Evolutionary conservation across 2,797 vertebrate species (phyloP).

Genomic region (Clamator glandarius): DNA sequence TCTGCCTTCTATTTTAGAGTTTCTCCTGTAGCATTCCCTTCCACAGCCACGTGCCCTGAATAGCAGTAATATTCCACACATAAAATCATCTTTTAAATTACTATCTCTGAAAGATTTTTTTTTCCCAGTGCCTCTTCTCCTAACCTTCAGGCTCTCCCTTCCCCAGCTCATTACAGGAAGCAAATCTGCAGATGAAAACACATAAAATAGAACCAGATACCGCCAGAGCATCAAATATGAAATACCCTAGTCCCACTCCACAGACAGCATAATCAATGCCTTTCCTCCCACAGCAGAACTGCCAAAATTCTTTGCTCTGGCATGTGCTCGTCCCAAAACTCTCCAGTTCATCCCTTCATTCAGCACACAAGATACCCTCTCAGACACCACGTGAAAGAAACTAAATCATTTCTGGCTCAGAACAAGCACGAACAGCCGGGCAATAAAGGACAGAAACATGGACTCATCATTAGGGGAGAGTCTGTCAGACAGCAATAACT

Average conservation of each 20-base stretch:
- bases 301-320: not conserved
- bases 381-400: not conserved
- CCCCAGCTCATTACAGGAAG: slow-evolving; percentile 35
- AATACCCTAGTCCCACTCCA: not conserved
- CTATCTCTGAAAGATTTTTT: not conserved
- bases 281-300: not conserved
- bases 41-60: not conserved
- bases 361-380: not conserved
- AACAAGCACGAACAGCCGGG: not conserved
- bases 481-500: not conserved
- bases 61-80: not conserved
- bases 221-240: slow-evolving; percentile 18
- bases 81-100: slow-evolving; percentile 23
- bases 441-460: not conserved
- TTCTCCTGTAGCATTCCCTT: not conserved
- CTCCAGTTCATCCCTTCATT: not conserved
- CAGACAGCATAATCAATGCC: slow-evolving; percentile 29
- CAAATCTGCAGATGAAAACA: slow-evolving; percentile 28
- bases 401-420: not conserved
- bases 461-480: not conserved
- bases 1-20: slow-evolving; percentile 27
- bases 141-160: slow-evolving; percentile 38
- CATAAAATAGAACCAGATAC: slow-evolving; percentile 32
- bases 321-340: not conserved
- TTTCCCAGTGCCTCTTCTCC: not conserved